Conservation (phyloP, 64 coral and sea anemone species). For the Pocillopora verrucosa region DNA sequence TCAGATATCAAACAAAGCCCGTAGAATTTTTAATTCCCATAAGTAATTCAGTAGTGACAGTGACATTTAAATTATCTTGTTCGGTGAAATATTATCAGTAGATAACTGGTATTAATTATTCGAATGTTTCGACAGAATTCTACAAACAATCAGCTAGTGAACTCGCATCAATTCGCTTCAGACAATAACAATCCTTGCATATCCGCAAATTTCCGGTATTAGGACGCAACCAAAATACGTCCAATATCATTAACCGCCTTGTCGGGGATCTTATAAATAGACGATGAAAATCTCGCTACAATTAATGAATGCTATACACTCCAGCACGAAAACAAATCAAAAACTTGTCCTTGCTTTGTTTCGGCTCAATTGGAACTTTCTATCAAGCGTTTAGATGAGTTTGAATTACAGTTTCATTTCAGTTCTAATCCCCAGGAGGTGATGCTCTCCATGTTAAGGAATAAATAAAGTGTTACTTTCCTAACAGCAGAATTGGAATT, state of each 20-base stretch:
- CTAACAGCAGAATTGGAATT: background rate
- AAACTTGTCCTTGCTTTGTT: too few species aligned
- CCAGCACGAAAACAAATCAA: too few species aligned
- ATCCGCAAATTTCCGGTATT: background rate
- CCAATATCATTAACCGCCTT: too few species aligned
- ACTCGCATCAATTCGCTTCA: background rate
- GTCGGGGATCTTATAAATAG: too few species aligned
- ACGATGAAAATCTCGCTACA: too few species aligned
- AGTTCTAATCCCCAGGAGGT: background rate
- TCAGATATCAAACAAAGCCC: background rate
- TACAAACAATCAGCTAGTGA: background rate
- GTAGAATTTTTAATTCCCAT: background rate
- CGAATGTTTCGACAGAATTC: background rate
- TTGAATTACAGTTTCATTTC: too few species aligned
- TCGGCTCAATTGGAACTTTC: too few species aligned
- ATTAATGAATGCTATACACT: too few species aligned
- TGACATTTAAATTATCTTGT: background rate
- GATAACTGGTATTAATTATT: background rate
- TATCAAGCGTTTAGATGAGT: too few species aligned
- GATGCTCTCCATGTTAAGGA: background rate
- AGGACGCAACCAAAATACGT: background rate
- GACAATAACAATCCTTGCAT: background rate
- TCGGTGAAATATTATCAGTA: background rate
- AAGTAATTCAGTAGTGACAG: background rate
- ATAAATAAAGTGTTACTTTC: background rate